Evolutionary conservation across 2,888 invertebrate species (phyloP).

Genomic region (Andrena bucephala): DNA sequence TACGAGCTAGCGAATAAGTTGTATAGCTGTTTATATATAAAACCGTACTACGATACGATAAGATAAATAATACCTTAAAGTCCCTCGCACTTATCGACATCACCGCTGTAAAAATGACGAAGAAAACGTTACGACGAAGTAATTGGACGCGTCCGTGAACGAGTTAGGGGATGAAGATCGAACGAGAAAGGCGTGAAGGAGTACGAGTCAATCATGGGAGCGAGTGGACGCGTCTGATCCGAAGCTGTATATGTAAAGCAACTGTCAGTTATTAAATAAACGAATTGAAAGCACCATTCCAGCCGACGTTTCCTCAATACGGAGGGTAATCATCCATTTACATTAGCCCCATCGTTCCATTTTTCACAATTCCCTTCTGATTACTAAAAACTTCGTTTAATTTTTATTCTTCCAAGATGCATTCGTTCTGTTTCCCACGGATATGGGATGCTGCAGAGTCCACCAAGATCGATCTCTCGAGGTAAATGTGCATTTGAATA

Average conservation of each 20-base stretch:
- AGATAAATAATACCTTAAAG: conserved; percentile 60
- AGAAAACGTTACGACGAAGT: conserved; percentile 34
- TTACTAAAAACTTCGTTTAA: neutral
- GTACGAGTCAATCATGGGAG: conserved; percentile 3
- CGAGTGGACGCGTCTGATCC: conserved; percentile 52
- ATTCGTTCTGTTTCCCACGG: neutral
- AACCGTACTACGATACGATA: conserved; percentile 62
- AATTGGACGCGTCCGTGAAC: conserved; percentile 32
- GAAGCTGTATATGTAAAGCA: conserved; percentile 75
- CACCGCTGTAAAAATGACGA: conserved; percentile 60
- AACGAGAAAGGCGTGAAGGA: neutral
- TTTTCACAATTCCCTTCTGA: neutral
- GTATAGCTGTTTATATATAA: conserved; percentile 75
- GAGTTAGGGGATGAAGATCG: conserved; percentile 1
- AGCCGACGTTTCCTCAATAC: conserved; percentile 6
- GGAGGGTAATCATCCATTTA: neutral
- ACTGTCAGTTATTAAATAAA: conserved; percentile 75
- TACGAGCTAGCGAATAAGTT: conserved; percentile 68
- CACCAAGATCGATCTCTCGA: neutral
- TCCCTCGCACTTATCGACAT: conserved; percentile 64
- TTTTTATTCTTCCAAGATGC: neutral
- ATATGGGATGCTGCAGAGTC: neutral
- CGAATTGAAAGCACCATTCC: conserved; percentile 61
- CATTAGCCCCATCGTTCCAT: neutral
- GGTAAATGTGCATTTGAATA: neutral